Evolutionary conservation across 2,797 vertebrate genomes (phyloP), one percentile per base, ranked within the genome.

Genomic region (Orestias chungarensis): DNA sequence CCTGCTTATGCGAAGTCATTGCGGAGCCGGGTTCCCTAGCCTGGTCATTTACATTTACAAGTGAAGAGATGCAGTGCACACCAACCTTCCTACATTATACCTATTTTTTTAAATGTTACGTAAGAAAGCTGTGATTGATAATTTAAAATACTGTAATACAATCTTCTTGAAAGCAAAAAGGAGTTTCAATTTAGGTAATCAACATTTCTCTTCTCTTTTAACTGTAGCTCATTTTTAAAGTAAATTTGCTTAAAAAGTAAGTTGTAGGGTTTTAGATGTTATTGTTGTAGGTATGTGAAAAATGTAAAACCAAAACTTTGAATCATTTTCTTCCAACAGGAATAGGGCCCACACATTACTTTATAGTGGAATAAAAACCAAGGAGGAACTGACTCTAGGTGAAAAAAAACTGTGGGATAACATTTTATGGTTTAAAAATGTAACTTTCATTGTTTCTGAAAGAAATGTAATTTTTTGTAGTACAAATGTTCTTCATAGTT

Each of bases 11-110:
- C 17, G 74, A 59, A 78, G 75, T 40, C 49, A 7, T 31, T 3
- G 18, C 61, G 17, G 73, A 73, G 57, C 43, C 3, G 42, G 50
- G 68, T 55, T 75, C 50, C 71, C 54, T 66, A n/a, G 78, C 47
- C 44, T 23, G 68, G 64, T 73, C 73, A 66, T 73, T 79, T 71
- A 47, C 70, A 64, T 57, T 35, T 27, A 33, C 49, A 50, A 52
- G 57, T 7, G 65, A 15, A 29, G 43, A 47, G 25, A 49, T 40
- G 17, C 3, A 29, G 64, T 1, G 27, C 67, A 43, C 61, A 27
- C 23, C 65, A 59, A 50, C 29, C 27, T 8, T 35, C 25, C 59
- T 64, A 40, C 2, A 61, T 49, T 49, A 31, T n/a, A n/a, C n/a
- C n/a, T n/a, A n/a, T n/a, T n/a, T 27, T 12, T 25, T 49, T 27